Conservation (phyloP, 2,113 vertebrate genomes). For the Neodontobutis hainanensis region DNA sequence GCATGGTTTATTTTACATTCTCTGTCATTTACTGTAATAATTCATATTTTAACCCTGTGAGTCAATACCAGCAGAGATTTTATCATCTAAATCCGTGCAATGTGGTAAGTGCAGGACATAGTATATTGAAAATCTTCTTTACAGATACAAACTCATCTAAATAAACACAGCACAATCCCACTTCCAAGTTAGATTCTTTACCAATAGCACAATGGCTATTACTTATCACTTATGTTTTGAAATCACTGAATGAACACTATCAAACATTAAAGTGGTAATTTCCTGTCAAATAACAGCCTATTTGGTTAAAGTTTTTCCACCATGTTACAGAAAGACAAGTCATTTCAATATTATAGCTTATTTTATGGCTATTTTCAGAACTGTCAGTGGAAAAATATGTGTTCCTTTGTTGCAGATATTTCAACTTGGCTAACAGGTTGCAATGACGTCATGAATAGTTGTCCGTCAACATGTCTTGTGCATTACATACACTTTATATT, state of each 20-base stretch:
- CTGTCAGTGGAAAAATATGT: neutral
- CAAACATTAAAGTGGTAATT: no score
- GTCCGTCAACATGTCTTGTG: neutral
- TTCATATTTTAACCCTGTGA: constrained; percentile 4
- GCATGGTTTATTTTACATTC: neutral
- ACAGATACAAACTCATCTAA: no score
- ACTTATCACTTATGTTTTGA: no score
- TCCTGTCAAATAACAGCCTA: no score
- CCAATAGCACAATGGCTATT: no score
- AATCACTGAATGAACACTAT: no score
- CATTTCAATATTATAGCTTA: neutral
- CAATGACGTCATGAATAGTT: neutral
- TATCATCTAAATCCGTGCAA: neutral
- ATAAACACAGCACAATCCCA: no score
- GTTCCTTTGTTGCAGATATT: constrained; percentile 12
- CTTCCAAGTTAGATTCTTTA: no score
- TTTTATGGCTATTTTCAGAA: neutral
- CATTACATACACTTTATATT: neutral
- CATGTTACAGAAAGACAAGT: no score
- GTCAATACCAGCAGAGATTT: neutral
- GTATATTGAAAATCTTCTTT: no score
- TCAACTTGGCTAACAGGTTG: constrained; percentile 10
- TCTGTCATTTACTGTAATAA: neutral
- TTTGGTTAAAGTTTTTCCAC: no score
- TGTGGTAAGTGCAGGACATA: neutral